phyloP scores from a whole-genome alignment of 2,888 invertebrate species.

The Steinernema scapterisci region DNA sequence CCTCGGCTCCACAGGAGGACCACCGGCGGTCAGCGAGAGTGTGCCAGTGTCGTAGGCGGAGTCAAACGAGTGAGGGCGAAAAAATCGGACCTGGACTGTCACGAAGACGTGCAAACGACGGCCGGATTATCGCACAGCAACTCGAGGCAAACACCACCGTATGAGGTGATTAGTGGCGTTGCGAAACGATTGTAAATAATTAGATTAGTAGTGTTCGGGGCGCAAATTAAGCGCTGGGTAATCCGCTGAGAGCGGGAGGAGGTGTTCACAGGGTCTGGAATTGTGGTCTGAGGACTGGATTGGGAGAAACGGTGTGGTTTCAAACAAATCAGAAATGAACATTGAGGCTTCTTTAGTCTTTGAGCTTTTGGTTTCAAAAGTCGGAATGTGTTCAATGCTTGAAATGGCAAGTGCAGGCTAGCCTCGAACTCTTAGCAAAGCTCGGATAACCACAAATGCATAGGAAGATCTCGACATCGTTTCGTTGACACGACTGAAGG shows the following conservation, averaged over 20 bases:
- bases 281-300: no score
- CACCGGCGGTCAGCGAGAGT: background rate
- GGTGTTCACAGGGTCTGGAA: no score
- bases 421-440: no score
- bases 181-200: background rate
- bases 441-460: no score
- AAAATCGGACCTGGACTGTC: slow-evolving; percentile 22
- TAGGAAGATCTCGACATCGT: no score
- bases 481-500: no score
- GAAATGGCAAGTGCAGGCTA: no score
- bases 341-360: no score
- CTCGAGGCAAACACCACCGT: slow-evolving; percentile 10
- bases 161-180: slow-evolving; percentile 21
- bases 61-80: background rate
- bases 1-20: background rate
- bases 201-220: slow-evolving; percentile 13
- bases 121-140: slow-evolving; percentile 14
- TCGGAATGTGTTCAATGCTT: no score
- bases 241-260: background rate
- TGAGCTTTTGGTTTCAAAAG: no score
- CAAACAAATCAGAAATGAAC: no score
- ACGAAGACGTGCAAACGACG: slow-evolving; percentile 27
- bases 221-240: slow-evolving; percentile 21
- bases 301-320: no score
- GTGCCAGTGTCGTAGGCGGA: background rate